Evolutionary conservation across 2,113 vertebrate species (phyloP).

Genomic region (Nerophis lumbriciformis): DNA sequence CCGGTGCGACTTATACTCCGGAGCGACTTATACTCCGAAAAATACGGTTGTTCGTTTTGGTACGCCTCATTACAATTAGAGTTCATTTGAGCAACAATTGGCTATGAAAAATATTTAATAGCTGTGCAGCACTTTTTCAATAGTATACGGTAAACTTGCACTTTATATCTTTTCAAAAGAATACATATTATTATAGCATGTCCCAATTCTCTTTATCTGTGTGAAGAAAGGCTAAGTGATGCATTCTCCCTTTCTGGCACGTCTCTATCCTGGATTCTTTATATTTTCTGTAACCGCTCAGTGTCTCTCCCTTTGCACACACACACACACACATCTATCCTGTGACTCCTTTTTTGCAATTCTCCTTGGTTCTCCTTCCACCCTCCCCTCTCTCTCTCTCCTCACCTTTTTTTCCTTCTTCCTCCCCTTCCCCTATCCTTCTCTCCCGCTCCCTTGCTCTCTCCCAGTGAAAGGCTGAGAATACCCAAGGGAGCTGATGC

Average conservation of each 20-base stretch:
- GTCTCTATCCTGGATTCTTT: slow-evolving; percentile 48
- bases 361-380: slow-evolving; percentile 70
- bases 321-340: slow-evolving; percentile 56
- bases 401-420: slow-evolving; percentile 40
- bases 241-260: slow-evolving; percentile 49
- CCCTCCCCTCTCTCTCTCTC: slow-evolving; percentile 41
- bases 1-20: no score
- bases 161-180: background rate
- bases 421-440: slow-evolving; percentile 33
- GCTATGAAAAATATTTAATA: no score
- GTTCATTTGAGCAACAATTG: background rate
- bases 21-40: no score
- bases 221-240: slow-evolving; percentile 54
- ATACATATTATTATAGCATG: slow-evolving; percentile 15
- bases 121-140: slow-evolving; percentile 5
- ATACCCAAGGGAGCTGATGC: slow-evolving; percentile 82
- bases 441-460: slow-evolving; percentile 59
- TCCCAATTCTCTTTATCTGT: slow-evolving; percentile 48
- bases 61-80: no score
- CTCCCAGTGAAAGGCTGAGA: slow-evolving; percentile 79
- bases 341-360: slow-evolving; percentile 66
- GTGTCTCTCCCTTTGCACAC: slow-evolving; percentile 16
- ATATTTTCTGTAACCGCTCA: slow-evolving; percentile 47
- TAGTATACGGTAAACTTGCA: slow-evolving; percentile 30
- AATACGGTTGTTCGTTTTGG: no score